A percentile compares a stretch with the other conserved stretches of the same genome.
phyloP scores from a whole-genome alignment of 2,797 vertebrate genomes.

The Adrianichthys oophorus region DNA sequence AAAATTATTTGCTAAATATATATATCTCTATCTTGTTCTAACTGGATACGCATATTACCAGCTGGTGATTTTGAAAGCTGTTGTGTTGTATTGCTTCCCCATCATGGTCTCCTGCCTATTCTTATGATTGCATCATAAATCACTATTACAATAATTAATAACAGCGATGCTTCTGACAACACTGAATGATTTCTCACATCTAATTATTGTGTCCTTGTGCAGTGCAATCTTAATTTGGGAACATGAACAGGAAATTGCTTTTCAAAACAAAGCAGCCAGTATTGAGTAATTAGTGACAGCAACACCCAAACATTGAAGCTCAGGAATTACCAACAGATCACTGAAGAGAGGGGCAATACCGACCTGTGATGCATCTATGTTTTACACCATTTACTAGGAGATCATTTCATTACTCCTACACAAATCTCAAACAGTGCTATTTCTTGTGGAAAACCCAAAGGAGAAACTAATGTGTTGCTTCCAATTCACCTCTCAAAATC shows the following conservation, averaged over 20 bases:
- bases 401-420: too few relatives aligned
- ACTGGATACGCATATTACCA: too few relatives aligned
- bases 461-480: too few relatives aligned
- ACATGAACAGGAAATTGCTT: slow-evolving; percentile 46
- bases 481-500: too few relatives aligned
- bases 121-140: slow-evolving; percentile 21
- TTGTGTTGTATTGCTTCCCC: neutral
- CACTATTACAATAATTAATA: slow-evolving; percentile 26
- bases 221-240: slow-evolving; percentile 37
- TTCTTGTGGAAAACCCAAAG: too few relatives aligned
- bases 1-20: too few relatives aligned
- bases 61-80: neutral
- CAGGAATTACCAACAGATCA: neutral
- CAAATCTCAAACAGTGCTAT: too few relatives aligned
- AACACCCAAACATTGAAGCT: slow-evolving; percentile 14
- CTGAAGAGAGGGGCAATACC: neutral
- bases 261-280: slow-evolving; percentile 8
- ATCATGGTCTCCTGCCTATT: neutral
- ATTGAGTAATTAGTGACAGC: slow-evolving; percentile 26
- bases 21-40: too few relatives aligned
- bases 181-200: slow-evolving; percentile 22
- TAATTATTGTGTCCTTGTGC: slow-evolving; percentile 30
- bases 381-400: too few relatives aligned
- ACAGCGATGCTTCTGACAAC: slow-evolving; percentile 5
- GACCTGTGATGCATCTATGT: too few relatives aligned